Base-by-base conservation (phyloP, 1,140 invertebrate species). In the Aphidius gifuensis region DNA sequence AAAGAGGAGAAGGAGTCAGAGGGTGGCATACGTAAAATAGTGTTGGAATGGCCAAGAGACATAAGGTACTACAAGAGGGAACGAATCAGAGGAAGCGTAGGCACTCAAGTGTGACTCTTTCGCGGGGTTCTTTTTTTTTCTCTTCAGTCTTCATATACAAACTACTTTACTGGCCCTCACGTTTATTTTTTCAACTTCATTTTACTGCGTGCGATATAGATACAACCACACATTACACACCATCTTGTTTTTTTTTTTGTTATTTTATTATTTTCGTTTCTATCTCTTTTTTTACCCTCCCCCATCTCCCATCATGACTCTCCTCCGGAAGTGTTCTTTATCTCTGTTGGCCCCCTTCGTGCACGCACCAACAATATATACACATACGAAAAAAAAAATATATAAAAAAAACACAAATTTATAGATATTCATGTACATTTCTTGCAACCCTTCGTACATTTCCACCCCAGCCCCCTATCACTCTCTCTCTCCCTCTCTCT, bases 31-130 rank as follows among this genome's bases (percentile, higher is more conserved):
- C 23, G 56, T 62, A 47, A 59, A 51, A 47, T 23, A 9, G n/a
- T 23, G 58, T 59, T 23, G 61, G 56, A 61, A 55, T 58, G 55
- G 48, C 57, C 59, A 57, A 66, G 61, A 66, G 65, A 66, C 62
- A 65, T 46, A 64, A 64, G 66, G 65, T 48, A 53, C 23, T 32
- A 32, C 23, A 56, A 16, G 45, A 7, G 38, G 60, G 62, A 61
- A 74, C 69, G 77, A 74, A 79, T 78, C 76, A 80, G 74, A 80
- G 79, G 78, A 80, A 80, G 74, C 77, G 78, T 75, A 75, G 71
- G 79, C 79, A 77, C 79, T 80, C 74, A 69, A 75, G 76, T 79
- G 79, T 80, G 75, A 79, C 79, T 77, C 74, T 78, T 76, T 75
- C 74, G 76, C 73, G 75, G 77, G 75, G 74, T 46, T 51, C 47